phyloP scores from a whole-genome alignment of 2,113 vertebrate species.

The Podiceps cristatus region DNA sequence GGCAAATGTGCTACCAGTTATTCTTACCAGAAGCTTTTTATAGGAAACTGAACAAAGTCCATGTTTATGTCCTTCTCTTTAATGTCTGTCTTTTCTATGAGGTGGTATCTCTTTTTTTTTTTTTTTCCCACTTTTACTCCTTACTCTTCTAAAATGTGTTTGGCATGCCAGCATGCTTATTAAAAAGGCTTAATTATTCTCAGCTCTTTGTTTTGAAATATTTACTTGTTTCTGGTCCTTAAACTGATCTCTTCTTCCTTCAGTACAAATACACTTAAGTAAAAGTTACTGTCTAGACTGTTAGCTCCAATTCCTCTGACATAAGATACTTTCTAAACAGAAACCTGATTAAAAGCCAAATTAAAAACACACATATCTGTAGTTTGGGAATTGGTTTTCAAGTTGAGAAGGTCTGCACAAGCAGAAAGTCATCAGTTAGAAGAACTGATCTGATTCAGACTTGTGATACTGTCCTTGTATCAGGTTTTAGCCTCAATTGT shows the following conservation, averaged over 20 bases:
- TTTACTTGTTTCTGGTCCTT: constrained; percentile 27
- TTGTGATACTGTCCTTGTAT: neutral
- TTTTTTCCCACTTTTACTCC: neutral
- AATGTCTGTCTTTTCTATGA: neutral
- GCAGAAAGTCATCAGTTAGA: neutral
- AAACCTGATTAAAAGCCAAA: constrained; percentile 25
- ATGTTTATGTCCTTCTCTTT: neutral
- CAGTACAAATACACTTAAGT: constrained; percentile 41
- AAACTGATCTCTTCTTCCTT: neutral
- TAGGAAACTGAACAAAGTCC: neutral
- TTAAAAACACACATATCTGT: neutral
- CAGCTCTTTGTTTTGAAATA: neutral
- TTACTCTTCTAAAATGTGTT: neutral
- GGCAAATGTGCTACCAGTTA: neutral
- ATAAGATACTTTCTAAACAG: constrained; percentile 10
- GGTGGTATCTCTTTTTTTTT: neutral
- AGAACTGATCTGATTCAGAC: neutral
- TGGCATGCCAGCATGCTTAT: neutral
- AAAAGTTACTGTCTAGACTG: constrained; percentile 37
- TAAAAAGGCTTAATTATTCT: neutral
- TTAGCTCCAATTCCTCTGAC: constrained; percentile 7
- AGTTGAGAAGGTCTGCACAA: neutral
- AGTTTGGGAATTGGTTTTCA: neutral
- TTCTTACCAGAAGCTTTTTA: neutral
- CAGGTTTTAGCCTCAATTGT: constrained; percentile 2